These are phyloP conservation scores for Eolophus roseicapilla DNA, from an alignment of 2,113 vertebrate species.

Conservation along the genomic window DNA sequence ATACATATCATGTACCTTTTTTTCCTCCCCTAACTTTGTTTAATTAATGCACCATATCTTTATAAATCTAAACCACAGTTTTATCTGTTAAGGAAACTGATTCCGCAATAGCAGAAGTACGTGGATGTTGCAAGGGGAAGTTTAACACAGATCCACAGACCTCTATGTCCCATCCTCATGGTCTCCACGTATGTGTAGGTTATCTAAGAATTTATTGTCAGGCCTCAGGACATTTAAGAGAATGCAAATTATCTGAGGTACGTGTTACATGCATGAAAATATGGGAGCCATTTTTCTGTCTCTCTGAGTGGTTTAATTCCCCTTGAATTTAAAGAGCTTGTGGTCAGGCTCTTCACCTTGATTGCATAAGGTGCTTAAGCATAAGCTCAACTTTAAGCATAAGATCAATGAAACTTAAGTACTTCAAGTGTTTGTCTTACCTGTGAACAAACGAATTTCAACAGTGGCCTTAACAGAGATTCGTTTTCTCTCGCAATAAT, in stretches of 20 bases:
- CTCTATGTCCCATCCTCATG: neutral
- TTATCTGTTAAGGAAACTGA: neutral
- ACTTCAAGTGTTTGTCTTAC: neutral
- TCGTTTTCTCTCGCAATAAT: neutral
- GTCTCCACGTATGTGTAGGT: neutral
- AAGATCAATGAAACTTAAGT: neutral
- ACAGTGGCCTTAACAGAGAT: neutral
- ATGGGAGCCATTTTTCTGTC: neutral
- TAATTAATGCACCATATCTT: neutral
- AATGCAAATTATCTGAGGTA: neutral
- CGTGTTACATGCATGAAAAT: neutral
- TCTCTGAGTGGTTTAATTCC: neutral
- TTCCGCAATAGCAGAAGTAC: neutral
- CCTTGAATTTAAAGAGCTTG: neutral
- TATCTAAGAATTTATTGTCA: slow-evolving; percentile 7
- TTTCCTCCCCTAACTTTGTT: neutral
- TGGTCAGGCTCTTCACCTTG: neutral
- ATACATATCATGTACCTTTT: neutral
- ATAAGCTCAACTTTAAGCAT: neutral
- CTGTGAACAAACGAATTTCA: neutral
- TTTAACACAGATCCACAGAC: neutral
- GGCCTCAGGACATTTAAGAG: neutral
- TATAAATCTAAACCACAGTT: neutral
- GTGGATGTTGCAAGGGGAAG: neutral
- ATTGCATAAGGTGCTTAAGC: neutral